Conservation (phyloP, 2,888 invertebrate genomes). For the Gortyna flavago region DNA sequence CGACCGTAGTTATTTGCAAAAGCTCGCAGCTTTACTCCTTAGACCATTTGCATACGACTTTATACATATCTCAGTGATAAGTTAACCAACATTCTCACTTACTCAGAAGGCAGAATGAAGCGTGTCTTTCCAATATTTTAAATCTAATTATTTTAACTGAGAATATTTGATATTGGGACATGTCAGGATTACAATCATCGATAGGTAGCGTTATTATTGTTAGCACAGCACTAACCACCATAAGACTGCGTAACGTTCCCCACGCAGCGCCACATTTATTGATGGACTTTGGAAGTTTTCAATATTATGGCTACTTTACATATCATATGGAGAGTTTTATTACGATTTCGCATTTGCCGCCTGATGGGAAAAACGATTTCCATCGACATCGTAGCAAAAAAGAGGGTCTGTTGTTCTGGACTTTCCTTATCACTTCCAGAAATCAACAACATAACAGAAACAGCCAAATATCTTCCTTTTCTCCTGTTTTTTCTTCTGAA, state of each 20-base stretch:
- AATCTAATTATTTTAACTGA: neutral
- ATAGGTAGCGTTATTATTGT: neutral
- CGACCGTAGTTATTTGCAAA: neutral
- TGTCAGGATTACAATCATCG: neutral
- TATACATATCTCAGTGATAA: neutral
- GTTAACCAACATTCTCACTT: neutral
- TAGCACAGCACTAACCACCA: conserved; percentile 63
- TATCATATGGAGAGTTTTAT: conserved; percentile 88
- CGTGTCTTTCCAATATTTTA: neutral
- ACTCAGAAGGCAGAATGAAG: neutral
- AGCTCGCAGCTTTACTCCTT: neutral
- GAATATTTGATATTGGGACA: neutral
- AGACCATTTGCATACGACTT: neutral
- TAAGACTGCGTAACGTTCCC: conserved; percentile 81
- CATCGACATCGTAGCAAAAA: conserved; percentile 67
- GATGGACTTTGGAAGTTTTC: conserved; percentile 90
- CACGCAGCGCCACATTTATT: conserved; percentile 88
- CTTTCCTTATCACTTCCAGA: conserved; percentile 61
- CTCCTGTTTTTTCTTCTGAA: conserved; percentile 10
- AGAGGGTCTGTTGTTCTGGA: conserved; percentile 69
- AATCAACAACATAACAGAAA: conserved; percentile 21
- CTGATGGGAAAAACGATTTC: conserved; percentile 85
- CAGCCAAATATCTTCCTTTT: conserved; percentile 1
- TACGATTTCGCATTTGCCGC: conserved; percentile 90
- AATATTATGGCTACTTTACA: conserved; percentile 90